phyloP scores from a whole-genome alignment of 2,113 vertebrate species.

The Peromyscus leucopus region DNA sequence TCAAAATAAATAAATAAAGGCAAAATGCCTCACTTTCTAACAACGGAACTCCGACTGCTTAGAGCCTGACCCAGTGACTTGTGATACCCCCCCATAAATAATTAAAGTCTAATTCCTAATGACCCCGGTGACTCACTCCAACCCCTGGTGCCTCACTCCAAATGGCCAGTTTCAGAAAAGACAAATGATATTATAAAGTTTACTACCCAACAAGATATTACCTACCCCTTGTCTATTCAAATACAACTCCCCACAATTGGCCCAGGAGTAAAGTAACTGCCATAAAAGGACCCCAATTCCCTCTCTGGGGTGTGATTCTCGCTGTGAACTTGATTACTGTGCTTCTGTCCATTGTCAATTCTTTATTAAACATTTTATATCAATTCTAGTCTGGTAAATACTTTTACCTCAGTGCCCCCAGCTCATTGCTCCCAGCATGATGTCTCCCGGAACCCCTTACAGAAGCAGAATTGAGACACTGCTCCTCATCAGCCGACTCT shows the following conservation, averaged over 20 bases:
- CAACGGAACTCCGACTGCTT: background rate
- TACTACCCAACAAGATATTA: background rate
- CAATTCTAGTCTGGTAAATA: background rate
- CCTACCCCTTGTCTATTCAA: background rate
- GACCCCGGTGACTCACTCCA: background rate
- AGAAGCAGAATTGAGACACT: background rate
- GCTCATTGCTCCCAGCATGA: background rate
- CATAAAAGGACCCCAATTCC: background rate
- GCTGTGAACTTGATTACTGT: background rate
- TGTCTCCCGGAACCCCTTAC: background rate
- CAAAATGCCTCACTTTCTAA: background rate
- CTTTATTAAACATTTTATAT: slow-evolving; percentile 2
- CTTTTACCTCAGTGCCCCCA: too few relatives aligned
- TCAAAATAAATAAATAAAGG: background rate
- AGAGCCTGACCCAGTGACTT: background rate
- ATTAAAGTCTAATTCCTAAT: background rate
- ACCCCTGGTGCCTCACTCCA: background rate
- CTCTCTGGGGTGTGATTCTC: background rate
- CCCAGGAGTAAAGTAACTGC: background rate
- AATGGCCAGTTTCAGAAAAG: background rate
- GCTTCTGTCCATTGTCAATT: too few relatives aligned
- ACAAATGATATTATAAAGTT: background rate
- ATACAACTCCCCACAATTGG: background rate
- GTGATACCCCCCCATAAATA: background rate
- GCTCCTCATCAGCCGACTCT: background rate